phyloP scores from a whole-genome alignment of 2,113 vertebrate species.

The Scalopus aquaticus region DNA sequence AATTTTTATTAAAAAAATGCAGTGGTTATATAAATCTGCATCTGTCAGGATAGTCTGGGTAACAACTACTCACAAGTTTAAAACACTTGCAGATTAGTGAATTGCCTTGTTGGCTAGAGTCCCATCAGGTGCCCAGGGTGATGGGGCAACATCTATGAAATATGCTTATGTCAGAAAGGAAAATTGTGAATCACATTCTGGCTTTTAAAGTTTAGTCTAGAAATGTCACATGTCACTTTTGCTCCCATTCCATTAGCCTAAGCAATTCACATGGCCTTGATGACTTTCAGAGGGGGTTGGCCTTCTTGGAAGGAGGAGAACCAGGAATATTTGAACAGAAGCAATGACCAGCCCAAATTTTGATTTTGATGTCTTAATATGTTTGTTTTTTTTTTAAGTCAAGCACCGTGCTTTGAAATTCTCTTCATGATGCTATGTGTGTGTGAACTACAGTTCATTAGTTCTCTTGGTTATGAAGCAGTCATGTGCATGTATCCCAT shows the following conservation, averaged over 20 bases:
- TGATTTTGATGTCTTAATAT: not conserved
- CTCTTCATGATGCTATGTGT: not conserved
- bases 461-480: not conserved
- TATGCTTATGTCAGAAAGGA: not conserved
- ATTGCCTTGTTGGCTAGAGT: not conserved
- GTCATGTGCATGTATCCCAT: not conserved
- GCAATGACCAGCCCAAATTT: not conserved
- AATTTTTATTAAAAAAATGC: not conserved
- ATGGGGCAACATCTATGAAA: not conserved
- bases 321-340: not conserved
- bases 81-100: not conserved
- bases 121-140: not conserved
- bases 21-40: not conserved
- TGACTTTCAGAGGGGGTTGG: not conserved
- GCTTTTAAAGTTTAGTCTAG: not conserved
- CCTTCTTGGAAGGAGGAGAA: not conserved
- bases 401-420: not conserved
- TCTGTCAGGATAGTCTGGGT: not conserved
- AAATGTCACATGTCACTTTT: not conserved
- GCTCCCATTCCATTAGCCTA: not conserved
- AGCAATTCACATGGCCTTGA: not conserved
- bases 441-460: not conserved
- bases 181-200: not conserved
- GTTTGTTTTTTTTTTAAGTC: not conserved
- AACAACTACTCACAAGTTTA: not conserved